Conservation (phyloP, 1,140 invertebrate genomes). For the Portunus trituberculatus region DNA sequence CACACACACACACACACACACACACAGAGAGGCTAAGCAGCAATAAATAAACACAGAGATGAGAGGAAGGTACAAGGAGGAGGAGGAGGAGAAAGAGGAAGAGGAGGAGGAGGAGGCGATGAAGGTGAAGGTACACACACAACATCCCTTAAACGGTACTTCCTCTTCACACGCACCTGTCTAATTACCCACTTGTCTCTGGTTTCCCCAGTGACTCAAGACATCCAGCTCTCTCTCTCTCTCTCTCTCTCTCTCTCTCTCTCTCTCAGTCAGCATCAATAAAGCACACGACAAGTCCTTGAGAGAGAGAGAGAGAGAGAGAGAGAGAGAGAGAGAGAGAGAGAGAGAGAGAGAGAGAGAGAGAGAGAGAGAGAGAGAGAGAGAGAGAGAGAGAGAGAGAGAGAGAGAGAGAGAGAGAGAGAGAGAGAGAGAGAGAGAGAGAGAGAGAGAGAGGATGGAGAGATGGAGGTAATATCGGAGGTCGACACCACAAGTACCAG, state of each 20-base stretch:
- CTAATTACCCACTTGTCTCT: too few relatives aligned
- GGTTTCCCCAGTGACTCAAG: too few relatives aligned
- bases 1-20: too few relatives aligned
- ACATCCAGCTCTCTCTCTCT: neutral
- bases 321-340: neutral
- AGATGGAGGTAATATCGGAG: neutral
- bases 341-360: neutral
- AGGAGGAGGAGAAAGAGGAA: neutral
- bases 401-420: neutral
- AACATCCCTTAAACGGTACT: too few relatives aligned
- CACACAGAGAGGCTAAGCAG: neutral
- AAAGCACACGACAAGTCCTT: neutral
- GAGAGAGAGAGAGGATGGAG: neutral
- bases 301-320: neutral
- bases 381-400: too few relatives aligned
- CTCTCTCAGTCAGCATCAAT: neutral
- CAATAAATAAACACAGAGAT: neutral
- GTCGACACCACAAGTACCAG: constrained; percentile 9
- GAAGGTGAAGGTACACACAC: neutral
- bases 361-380: neutral
- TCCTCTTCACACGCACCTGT: too few relatives aligned
- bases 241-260: constrained; percentile 20
- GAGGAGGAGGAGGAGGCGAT: neutral
- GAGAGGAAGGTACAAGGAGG: neutral
- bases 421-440: neutral